Evolutionary conservation across 2,113 vertebrate genomes (phyloP).

Genomic region (Thunnus thynnus): DNA sequence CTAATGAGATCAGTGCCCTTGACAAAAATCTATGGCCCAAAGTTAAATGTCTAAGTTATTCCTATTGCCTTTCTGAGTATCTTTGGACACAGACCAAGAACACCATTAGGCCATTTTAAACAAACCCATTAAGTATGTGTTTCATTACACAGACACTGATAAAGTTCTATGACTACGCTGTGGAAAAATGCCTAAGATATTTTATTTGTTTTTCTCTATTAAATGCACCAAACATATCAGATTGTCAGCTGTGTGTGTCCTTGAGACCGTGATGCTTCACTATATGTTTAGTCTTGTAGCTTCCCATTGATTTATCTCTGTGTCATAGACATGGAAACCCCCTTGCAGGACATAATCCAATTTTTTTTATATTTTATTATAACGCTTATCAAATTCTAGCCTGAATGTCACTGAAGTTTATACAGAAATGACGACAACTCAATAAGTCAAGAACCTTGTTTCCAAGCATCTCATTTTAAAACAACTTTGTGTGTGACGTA

Average conservation of each 20-base stretch:
- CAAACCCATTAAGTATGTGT: constrained; percentile 79
- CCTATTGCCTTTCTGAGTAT: constrained; percentile 64
- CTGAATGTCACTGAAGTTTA: constrained; percentile 21
- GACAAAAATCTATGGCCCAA: constrained; percentile 68
- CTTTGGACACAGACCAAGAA: constrained; percentile 83
- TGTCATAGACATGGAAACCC: background rate
- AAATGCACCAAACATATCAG: constrained; percentile 47
- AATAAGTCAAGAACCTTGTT: constrained; percentile 16
- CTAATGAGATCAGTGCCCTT: constrained; percentile 80
- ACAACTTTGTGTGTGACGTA: background rate
- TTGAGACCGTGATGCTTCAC: constrained; percentile 6
- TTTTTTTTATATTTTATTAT: constrained; percentile 2
- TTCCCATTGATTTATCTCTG: background rate
- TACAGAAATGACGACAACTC: background rate
- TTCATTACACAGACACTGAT: constrained; percentile 71
- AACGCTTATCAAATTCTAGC: background rate
- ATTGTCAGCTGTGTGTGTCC: constrained; percentile 25
- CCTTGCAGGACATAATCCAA: background rate
- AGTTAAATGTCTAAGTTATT: constrained; percentile 79
- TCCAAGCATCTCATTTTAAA: background rate
- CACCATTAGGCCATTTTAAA: constrained; percentile 82
- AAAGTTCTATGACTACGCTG: constrained; percentile 46
- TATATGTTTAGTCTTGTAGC: background rate
- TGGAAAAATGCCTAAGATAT: constrained; percentile 28
- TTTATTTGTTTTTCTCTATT: constrained; percentile 51